Evolutionary conservation across 2,113 vertebrate species (phyloP).

Genomic region (Gila orcuttii): DNA sequence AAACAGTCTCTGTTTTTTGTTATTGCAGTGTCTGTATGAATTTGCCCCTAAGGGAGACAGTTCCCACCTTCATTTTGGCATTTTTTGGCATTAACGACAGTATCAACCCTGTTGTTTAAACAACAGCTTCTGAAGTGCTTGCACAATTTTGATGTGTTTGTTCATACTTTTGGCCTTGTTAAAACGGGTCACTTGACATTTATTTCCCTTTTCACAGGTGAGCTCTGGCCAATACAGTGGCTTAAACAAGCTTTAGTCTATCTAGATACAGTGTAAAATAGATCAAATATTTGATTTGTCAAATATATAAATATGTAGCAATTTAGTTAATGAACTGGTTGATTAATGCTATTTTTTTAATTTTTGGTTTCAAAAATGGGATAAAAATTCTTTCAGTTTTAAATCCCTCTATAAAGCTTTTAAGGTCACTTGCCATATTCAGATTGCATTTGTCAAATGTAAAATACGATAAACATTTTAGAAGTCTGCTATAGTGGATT

Average conservation of each 20-base stretch:
- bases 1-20: slow-evolving; percentile 60
- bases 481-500: background rate
- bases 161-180: background rate
- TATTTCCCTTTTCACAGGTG: background rate
- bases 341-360: no score
- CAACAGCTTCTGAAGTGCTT: background rate
- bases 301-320: background rate
- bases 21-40: slow-evolving; percentile 46
- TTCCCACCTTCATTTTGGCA: slow-evolving; percentile 27
- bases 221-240: background rate
- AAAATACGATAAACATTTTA: background rate
- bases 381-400: background rate
- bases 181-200: background rate
- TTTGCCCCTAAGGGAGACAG: background rate
- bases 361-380: background rate
- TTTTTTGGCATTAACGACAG: slow-evolving; percentile 24
- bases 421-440: background rate
- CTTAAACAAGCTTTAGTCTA: background rate
- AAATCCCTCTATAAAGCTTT: background rate
- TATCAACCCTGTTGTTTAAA: slow-evolving; percentile 14
- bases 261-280: background rate
- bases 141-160: slow-evolving; percentile 11
- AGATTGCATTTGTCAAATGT: background rate
- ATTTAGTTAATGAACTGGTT: background rate
- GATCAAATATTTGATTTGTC: background rate